phyloP scores from a whole-genome alignment of 2,113 vertebrate species.

The Rhizomys pruinosus region DNA sequence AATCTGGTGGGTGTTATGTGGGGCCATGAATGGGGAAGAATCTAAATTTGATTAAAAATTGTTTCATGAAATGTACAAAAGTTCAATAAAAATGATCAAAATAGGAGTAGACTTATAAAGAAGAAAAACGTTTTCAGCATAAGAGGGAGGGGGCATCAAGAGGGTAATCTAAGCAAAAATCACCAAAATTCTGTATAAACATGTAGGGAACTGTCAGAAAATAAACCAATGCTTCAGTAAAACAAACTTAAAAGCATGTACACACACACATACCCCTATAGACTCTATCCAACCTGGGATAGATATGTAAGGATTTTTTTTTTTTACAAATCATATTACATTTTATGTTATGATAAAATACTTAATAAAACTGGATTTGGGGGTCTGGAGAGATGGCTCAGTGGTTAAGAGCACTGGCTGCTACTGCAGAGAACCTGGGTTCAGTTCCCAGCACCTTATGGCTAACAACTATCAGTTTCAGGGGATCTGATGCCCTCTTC shows the following conservation, averaged over 20 bases:
- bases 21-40: no score
- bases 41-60: no score
- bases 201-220: not conserved
- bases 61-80: no score
- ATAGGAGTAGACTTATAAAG: not conserved
- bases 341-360: not conserved
- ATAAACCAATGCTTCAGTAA: conserved; percentile 1
- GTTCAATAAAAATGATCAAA: not conserved
- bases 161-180: no score
- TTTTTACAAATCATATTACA: not conserved
- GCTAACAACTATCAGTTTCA: no score
- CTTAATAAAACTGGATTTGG: not conserved
- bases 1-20: no score
- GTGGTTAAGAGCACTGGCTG: no score
- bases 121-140: not conserved
- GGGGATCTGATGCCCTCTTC: no score
- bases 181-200: not conserved
- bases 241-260: not conserved
- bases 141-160: not conserved
- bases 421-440: no score
- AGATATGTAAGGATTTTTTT: not conserved
- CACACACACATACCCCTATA: not conserved
- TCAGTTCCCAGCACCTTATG: no score
- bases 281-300: not conserved
- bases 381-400: no score